phyloP scores from a whole-genome alignment of 2,797 vertebrate genomes.

The Aulostomus chinensis region DNA sequence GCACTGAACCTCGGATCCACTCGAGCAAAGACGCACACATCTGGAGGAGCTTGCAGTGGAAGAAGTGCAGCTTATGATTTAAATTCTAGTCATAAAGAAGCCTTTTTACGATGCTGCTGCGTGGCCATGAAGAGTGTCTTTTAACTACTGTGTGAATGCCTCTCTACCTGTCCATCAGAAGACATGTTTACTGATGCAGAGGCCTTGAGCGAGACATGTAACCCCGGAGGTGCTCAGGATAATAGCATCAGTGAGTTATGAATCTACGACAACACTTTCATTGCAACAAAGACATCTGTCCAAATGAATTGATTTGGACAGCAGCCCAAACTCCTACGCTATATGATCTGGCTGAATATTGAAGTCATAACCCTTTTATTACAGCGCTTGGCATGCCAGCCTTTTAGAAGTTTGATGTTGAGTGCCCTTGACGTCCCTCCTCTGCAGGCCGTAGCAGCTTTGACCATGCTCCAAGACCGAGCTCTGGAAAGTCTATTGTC shows the following conservation, averaged over 20 bases:
- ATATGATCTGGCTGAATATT: conserved; percentile 62
- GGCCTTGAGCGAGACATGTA: conserved; percentile 39
- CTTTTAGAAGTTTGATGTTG: conserved; percentile 58
- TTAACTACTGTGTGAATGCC: conserved; percentile 14
- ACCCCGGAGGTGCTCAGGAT: conserved; percentile 18
- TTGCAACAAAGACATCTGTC: conserved; percentile 59
- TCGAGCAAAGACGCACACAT: conserved; percentile 39
- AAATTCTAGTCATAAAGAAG: conserved; percentile 28
- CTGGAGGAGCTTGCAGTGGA: conserved; percentile 18
- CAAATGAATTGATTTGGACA: conserved; percentile 66
- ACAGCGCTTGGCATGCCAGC: conserved; percentile 51
- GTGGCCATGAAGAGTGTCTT: neutral
- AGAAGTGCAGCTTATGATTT: conserved; percentile 9
- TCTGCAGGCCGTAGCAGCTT: conserved; percentile 16
- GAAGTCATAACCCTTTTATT: conserved; percentile 65
- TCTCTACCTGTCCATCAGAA: conserved; percentile 30
- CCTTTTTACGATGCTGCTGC: conserved; percentile 6
- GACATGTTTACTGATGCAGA: conserved; percentile 20
- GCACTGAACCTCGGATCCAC: conserved; percentile 9
- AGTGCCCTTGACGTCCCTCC: conserved; percentile 62
- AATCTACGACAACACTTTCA: conserved; percentile 51
- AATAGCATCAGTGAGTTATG: conserved; percentile 30
- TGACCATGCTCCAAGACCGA: conserved; percentile 34
- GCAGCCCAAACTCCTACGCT: conserved; percentile 34
- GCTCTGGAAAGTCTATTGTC: conserved; percentile 41